Conservation (phyloP, 2,797 vertebrate genomes). For the Sphaeramia orbicularis region DNA sequence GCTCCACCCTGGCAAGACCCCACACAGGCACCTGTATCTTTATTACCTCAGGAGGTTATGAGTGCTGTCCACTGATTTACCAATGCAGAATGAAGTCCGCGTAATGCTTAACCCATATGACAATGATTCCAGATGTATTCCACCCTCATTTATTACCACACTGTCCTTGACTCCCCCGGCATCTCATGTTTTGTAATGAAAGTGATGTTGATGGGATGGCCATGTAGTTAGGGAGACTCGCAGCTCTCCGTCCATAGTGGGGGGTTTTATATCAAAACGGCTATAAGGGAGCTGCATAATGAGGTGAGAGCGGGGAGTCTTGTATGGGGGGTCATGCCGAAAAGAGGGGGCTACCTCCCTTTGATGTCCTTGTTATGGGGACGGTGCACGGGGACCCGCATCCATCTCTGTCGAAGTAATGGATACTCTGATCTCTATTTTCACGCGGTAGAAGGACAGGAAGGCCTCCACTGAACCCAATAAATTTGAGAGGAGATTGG, state of each 20-base stretch:
- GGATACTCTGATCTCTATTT: slow-evolving; percentile 92
- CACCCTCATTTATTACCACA: slow-evolving; percentile 90
- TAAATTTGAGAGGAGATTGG: slow-evolving; percentile 91
- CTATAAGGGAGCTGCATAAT: slow-evolving; percentile 90
- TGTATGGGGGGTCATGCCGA: slow-evolving; percentile 86
- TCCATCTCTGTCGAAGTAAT: slow-evolving; percentile 91
- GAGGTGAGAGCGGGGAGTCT: slow-evolving; percentile 88
- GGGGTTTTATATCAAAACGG: slow-evolving; percentile 89
- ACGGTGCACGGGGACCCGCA: slow-evolving; percentile 84
- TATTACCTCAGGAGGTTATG: slow-evolving; percentile 87
- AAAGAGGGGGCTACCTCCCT: slow-evolving; percentile 88
- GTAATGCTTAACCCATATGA: slow-evolving; percentile 88
- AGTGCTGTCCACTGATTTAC: slow-evolving; percentile 88
- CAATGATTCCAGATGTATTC: slow-evolving; percentile 90
- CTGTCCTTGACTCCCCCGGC: slow-evolving; percentile 89
- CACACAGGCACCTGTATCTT: slow-evolving; percentile 83
- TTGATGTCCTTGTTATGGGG: slow-evolving; percentile 90
- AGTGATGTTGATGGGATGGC: slow-evolving; percentile 90
- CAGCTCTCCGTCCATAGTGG: slow-evolving; percentile 83
- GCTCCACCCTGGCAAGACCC: slow-evolving; percentile 70
- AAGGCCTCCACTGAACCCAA: slow-evolving; percentile 91
- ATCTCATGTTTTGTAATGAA: slow-evolving; percentile 94
- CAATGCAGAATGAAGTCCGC: slow-evolving; percentile 89
- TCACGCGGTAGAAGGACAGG: slow-evolving; percentile 88
- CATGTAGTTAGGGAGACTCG: slow-evolving; percentile 86